Evolutionary conservation across 2,888 invertebrate genomes (phyloP), one percentile per base, ranked within the genome.

Genomic region (Automeris io): DNA sequence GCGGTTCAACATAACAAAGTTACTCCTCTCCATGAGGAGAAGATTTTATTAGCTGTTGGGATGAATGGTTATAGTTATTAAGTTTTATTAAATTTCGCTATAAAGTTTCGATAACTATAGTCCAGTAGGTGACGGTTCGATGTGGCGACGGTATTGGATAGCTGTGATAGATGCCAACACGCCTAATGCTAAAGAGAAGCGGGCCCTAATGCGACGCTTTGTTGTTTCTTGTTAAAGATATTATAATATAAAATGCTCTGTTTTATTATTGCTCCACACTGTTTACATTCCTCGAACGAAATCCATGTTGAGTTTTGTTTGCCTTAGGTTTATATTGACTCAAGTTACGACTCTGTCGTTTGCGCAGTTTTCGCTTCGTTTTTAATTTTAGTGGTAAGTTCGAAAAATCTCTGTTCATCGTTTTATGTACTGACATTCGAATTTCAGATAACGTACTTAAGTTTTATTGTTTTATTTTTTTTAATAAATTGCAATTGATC

Each of bases 261-360:
- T 82, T 81, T n/a, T 77, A 75, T 74, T 72, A 72, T 78, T 74
- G 73, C 78, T 78, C 73, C 70, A 70, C 70, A 76, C 77, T 82
- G 74, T 83, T 83, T 80, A 85, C 85, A 85, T 85, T 85, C 85
- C 85, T 78, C 76, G 77, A 74, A 72, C 71, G 70, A 79, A 75
- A 70, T 67, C 74, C 75, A 79, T 76, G 81, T 83, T 82, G 77
- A 76, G 70, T 82, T 81, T 81, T 82, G 76, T 81, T 82, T 77
- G 71, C 71, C 51, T 73, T 83, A 82, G 73, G 75, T 77, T 69
- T 73, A 74, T 70, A 62, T 69, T 67, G 73, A 77, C 71, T 60
- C 61, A 58, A 16, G 29, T 16, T 8, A 23, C 6, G 11, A 36
- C 16, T 68, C 67, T 66, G 61, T 66, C 69, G 74, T 73, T 71